Evolutionary conservation across 2,113 vertebrate genomes (phyloP), one percentile per base, ranked within the genome.

Genomic region (Xerus inauris): DNA sequence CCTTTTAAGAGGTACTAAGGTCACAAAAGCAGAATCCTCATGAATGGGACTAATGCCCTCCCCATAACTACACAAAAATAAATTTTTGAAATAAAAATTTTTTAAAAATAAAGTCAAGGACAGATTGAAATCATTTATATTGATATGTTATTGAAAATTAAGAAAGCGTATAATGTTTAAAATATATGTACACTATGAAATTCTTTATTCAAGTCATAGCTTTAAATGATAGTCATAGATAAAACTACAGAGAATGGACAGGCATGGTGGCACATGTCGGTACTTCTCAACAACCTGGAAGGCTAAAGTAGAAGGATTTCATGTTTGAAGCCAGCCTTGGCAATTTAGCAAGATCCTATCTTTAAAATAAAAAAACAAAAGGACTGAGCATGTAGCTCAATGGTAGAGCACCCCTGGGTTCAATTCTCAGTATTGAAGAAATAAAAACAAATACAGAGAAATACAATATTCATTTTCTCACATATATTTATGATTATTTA

Each of bases 401-500:
- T 54, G 14, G 3, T 54, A 54, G 51, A 54, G 51, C 16, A 54
- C 17, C 2, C 20, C 57, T 59, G 57, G 57, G 57, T 59, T 59
- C 57, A 59, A 59, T 20, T 11, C 57, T 8, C 22, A 59, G 22
- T 59, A 59, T 22, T 59, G 22, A 59, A 59, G 22, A 24, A 24
- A 24, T 59, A 24, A 59, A 59, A 59, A 59, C 57, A 59, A 90
- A 84, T 51, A 91, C 4, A 82, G 13, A 76, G 10, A 82, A 91
- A 30, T 93, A 54, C 7, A 69, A 47, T 6, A 47, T 73, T 79
- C 8, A 32, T 75, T 62, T 87, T 77, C 76, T 89, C 10, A 51
- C 0, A 75, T 38, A 83, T 0, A 95, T 79, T 93, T 80, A 94
- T 47, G 30, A 81, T 67, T 87, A 84, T 85, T 96, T 64, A 93